phyloP scores from a whole-genome alignment of 2,113 vertebrate genomes.

The Tyrannus savana region DNA sequence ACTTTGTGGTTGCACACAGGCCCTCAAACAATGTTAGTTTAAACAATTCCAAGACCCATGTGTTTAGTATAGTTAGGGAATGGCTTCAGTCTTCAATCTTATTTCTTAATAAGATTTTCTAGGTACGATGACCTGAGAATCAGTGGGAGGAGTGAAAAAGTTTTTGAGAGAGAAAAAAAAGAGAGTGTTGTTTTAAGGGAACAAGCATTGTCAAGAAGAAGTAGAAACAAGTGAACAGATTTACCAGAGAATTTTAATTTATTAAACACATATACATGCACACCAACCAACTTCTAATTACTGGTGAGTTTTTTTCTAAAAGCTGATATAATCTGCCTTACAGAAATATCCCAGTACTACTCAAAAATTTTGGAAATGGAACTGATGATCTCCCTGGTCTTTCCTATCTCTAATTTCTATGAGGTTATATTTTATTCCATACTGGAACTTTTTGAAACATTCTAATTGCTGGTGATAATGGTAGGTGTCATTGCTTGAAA shows the following conservation, averaged over 20 bases:
- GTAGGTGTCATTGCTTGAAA: not conserved
- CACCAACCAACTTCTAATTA: not conserved
- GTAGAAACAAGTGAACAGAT: not conserved
- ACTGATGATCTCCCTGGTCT: not conserved
- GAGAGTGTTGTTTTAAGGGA: not conserved
- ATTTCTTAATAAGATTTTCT: not conserved
- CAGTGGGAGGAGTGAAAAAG: not conserved
- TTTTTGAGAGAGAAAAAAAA: not conserved
- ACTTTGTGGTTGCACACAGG: not conserved
- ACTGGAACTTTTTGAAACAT: not conserved
- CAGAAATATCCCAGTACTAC: not conserved
- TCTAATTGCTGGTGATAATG: not conserved
- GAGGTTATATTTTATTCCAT: not conserved
- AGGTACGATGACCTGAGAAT: not conserved
- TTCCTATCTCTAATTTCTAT: not conserved
- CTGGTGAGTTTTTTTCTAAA: not conserved
- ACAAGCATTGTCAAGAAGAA: not conserved
- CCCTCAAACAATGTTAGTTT: not conserved
- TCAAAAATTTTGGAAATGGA: not conserved
- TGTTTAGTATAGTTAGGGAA: not conserved
- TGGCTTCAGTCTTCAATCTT: not conserved
- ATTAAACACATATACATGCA: not conserved
- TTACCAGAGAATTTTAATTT: not conserved
- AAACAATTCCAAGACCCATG: not conserved
- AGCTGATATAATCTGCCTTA: not conserved